Conservation (phyloP, 2,888 invertebrate species). For the Limnephilus marmoratus region DNA sequence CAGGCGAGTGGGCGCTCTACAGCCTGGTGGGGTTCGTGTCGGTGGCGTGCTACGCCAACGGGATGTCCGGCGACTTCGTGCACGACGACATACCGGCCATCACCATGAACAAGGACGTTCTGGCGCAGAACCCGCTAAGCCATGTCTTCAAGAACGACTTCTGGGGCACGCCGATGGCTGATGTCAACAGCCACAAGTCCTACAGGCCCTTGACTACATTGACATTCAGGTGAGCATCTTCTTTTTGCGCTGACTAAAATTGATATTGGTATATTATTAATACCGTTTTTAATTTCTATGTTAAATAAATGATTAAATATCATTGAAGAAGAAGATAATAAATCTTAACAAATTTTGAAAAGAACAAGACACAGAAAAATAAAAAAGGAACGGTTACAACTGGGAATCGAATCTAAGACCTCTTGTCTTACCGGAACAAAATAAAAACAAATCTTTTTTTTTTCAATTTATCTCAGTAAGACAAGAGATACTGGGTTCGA, state of each 20-base stretch:
- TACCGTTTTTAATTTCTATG: no score
- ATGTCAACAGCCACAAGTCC: conserved; percentile 89
- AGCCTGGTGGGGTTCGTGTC: conserved; percentile 82
- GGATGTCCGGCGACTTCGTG: conserved; percentile 88
- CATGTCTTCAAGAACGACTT: conserved; percentile 88
- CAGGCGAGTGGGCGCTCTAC: conserved; percentile 80
- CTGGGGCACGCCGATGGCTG: conserved; percentile 94
- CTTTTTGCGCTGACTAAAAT: not conserved
- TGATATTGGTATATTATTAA: no score
- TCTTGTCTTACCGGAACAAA: no score
- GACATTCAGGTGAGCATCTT: conserved; percentile 86
- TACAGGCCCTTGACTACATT: conserved; percentile 90
- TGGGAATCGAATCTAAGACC: no score
- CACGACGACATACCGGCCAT: conserved; percentile 93
- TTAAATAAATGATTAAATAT: no score
- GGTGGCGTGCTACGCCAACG: conserved; percentile 84
- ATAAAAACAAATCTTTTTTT: no score
- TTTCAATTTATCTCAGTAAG: no score
- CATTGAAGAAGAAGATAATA: no score
- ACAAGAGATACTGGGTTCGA: no score
- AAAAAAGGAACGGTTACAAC: no score
- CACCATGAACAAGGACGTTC: conserved; percentile 88
- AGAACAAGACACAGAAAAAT: no score
- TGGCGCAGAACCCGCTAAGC: conserved; percentile 80
- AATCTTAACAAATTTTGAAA: no score